phyloP scores from a whole-genome alignment of 2,888 invertebrate genomes.

The Spicauda simplicius region DNA sequence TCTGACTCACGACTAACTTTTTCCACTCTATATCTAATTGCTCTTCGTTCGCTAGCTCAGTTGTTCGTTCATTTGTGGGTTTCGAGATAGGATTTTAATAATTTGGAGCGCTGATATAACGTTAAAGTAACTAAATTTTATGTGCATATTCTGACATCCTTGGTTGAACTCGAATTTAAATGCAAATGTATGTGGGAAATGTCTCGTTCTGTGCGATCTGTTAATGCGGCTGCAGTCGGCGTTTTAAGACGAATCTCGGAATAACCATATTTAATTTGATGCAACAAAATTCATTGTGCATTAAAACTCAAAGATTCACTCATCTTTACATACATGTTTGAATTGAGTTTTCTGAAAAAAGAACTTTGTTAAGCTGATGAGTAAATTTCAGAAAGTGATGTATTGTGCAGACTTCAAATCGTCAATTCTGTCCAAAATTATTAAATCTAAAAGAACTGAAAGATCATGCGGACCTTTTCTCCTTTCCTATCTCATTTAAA shows the following conservation, averaged over 20 bases:
- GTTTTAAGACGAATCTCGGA: conserved; percentile 18
- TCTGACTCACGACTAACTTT: conserved; percentile 17
- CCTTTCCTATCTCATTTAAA: too few relatives aligned
- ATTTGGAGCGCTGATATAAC: conserved; percentile 35
- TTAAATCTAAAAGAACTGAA: too few relatives aligned
- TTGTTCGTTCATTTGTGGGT: conserved; percentile 4
- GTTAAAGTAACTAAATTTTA: conserved; percentile 40
- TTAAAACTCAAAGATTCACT: too few relatives aligned
- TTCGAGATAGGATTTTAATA: conserved; percentile 35
- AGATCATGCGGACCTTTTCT: too few relatives aligned
- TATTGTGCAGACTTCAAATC: too few relatives aligned
- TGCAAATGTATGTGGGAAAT: conserved; percentile 45
- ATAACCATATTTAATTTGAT: conserved; percentile 12
- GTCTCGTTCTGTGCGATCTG: conserved; percentile 40
- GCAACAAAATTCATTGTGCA: too few relatives aligned
- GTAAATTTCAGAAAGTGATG: too few relatives aligned
- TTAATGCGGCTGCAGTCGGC: conserved; percentile 34
- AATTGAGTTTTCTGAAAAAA: too few relatives aligned
- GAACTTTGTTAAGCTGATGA: too few relatives aligned
- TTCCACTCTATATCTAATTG: conserved; percentile 27
- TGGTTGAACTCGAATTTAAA: conserved; percentile 40
- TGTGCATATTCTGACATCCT: conserved; percentile 44
- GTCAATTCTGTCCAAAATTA: too few relatives aligned
- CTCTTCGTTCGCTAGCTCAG: conserved; percentile 7
- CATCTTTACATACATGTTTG: too few relatives aligned